phyloP scores from a whole-genome alignment of 2,888 invertebrate genomes.

The Petrolisthes cinctipes region DNA sequence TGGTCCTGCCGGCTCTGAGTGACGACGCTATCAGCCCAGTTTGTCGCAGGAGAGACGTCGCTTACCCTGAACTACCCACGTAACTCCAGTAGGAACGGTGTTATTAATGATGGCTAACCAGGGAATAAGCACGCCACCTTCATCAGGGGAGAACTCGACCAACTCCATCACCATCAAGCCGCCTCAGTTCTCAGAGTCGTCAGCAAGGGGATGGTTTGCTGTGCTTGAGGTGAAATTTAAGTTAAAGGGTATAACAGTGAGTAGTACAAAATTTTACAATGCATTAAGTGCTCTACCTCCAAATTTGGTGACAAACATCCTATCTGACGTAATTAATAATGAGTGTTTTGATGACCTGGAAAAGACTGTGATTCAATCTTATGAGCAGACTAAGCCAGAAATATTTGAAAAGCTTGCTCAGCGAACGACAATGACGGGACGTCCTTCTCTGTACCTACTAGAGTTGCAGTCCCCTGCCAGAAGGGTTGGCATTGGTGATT shows the following conservation, averaged over 20 bases:
- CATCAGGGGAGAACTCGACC: neutral
- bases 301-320: neutral
- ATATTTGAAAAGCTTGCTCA: neutral
- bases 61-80: no score
- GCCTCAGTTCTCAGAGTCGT: neutral
- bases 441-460: neutral
- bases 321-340: neutral
- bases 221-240: no score
- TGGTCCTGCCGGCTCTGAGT: neutral
- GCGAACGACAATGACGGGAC: neutral
- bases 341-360: neutral
- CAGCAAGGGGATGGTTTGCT: neutral
- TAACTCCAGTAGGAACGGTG: no score
- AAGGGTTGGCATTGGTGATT: slow-evolving; percentile 13
- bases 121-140: no score
- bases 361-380: neutral
- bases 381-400: neutral
- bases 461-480: slow-evolving; percentile 1
- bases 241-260: neutral
- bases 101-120: no score
- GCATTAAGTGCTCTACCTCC: neutral
- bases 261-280: neutral
- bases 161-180: neutral
- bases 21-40: no score
- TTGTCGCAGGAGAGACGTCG: no score